phyloP scores from a whole-genome alignment of 2,797 vertebrate genomes.

The Botia kubotai region DNA sequence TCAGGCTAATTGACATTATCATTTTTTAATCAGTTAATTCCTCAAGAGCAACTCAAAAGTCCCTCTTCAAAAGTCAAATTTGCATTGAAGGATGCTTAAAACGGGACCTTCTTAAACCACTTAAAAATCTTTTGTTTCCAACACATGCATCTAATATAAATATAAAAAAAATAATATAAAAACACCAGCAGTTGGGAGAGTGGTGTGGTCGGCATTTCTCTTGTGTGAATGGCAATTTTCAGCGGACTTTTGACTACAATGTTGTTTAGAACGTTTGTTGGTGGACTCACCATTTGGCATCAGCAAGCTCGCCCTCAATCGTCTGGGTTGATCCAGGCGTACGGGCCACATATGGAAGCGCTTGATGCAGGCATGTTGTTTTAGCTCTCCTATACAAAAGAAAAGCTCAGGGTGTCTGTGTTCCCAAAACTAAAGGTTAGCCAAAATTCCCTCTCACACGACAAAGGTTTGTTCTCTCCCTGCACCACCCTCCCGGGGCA shows the following conservation, averaged over 20 bases:
- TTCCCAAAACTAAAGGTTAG: conserved; percentile 65
- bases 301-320: conserved; percentile 29
- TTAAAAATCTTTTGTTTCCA: background rate
- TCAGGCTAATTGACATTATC: conserved; percentile 3
- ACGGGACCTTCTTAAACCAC: background rate
- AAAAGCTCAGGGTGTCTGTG: conserved; percentile 69
- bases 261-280: conserved; percentile 4
- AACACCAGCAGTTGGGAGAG: background rate
- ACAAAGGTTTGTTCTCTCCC: conserved; percentile 31
- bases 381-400: conserved; percentile 68
- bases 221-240: background rate
- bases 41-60: background rate
- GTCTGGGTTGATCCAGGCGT: conserved; percentile 65
- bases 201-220: background rate
- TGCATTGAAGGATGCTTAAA: background rate
- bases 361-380: conserved; percentile 76
- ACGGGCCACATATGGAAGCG: conserved; percentile 78
- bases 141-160: conserved; percentile 11
- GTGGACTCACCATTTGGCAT: conserved; percentile 36
- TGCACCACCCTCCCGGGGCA: conserved; percentile 14
- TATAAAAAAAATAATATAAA: too few species aligned
- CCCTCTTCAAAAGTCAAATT: background rate
- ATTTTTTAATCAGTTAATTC: background rate
- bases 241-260: background rate
- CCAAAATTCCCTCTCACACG: conserved; percentile 55